Conservation (phyloP, 2,888 invertebrate genomes). For the Anoplius nigerrimus region DNA sequence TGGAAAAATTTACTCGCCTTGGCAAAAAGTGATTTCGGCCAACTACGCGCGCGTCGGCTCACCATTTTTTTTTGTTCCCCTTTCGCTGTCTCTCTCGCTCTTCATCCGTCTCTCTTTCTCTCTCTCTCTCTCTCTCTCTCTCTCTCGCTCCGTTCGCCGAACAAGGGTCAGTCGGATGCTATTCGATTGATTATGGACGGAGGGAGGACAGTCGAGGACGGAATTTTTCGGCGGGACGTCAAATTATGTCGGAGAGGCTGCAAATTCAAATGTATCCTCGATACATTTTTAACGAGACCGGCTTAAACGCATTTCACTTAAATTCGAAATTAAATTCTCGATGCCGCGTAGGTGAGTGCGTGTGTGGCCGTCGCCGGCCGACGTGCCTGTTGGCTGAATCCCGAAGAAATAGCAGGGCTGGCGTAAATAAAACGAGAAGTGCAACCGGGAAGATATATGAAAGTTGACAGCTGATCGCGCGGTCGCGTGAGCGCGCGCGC, state of each 20-base stretch:
- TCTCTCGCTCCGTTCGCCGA: no score
- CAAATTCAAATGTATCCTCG: slow-evolving; percentile 31
- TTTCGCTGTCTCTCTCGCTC: no score
- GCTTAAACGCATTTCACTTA: slow-evolving; percentile 36
- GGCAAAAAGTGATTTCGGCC: no score
- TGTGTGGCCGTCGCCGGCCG: background rate
- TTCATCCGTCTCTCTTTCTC: no score
- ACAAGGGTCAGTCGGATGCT: no score
- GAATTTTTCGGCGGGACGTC: slow-evolving; percentile 32
- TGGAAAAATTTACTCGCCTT: no score
- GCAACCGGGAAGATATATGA: background rate
- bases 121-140: no score
- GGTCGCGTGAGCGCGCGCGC: background rate
- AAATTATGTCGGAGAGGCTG: slow-evolving; percentile 42
- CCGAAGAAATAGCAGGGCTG: slow-evolving; percentile 15
- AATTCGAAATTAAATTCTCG: slow-evolving; percentile 28
- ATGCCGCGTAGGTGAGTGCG: background rate
- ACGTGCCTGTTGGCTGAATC: background rate
- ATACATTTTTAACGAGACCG: slow-evolving; percentile 27
- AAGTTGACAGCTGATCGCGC: background rate
- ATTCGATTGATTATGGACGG: no score
- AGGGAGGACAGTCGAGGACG: slow-evolving; percentile 4
- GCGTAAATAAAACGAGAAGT: slow-evolving; percentile 16
- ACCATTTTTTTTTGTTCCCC: no score
- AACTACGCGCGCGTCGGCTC: no score